These are phyloP conservation scores for Macrotus californicus DNA, from an alignment of 2,113 vertebrate genomes.

Conservation along the genomic window DNA sequence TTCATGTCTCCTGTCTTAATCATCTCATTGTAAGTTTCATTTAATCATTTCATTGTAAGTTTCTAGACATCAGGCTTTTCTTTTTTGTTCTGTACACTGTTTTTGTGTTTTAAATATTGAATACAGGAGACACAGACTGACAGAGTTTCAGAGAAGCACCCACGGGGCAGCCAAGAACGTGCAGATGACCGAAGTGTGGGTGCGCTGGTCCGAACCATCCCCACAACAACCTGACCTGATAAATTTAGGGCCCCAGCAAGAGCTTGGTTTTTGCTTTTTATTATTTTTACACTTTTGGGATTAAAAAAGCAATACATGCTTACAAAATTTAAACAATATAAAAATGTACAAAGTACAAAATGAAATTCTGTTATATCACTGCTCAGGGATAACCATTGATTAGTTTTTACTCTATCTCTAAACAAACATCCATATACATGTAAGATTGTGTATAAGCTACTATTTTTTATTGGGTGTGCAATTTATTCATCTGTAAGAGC, in stretches of 20 bases:
- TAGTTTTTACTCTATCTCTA: background rate
- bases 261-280: background rate
- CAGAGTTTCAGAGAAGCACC: background rate
- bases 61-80: background rate
- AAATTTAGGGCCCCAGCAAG: background rate
- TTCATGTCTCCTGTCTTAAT: background rate
- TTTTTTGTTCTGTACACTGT: background rate
- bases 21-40: background rate
- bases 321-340: slow-evolving; percentile 27
- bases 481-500: background rate
- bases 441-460: background rate
- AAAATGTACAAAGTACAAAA: slow-evolving; percentile 24
- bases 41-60: background rate
- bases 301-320: background rate
- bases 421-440: background rate
- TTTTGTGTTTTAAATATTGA: background rate
- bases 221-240: background rate
- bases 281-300: background rate
- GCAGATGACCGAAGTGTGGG: background rate
- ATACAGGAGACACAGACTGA: background rate
- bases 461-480: background rate
- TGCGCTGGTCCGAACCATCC: background rate
- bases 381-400: background rate
- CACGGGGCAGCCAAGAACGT: background rate
- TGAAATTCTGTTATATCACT: slow-evolving; percentile 3